Base-by-base conservation (phyloP, 1,140 invertebrate species). In the Zaprionus vittiger region DNA sequence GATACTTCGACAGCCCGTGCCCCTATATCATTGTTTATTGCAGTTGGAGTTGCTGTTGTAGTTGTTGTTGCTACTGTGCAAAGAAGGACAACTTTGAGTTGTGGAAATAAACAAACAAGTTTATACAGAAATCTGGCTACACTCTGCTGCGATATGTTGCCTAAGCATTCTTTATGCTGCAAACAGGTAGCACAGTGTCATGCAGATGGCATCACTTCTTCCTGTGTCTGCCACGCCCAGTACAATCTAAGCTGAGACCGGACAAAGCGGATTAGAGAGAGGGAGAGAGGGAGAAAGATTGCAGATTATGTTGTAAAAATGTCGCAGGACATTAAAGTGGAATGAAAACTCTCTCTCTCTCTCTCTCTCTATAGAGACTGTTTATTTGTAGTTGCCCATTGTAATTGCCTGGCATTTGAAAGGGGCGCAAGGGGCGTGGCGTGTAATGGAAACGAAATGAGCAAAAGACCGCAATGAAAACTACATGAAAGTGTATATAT, bases 51-150 rank as follows among this genome's bases (percentile, higher is more conserved):
- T 59, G 22, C 17, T 47, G 26, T 12, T 52, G 61, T 24, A 66
- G 47, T 73, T 67, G 26, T 12, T 34, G 66, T 38, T 62, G 74
- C 62, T 66, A 66, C 74, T 73, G 57, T 60, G 12, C 79, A 67
- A 65, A 37, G 26, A 26, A 59, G 44, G 28, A 22, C 71, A 64
- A 65, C n/a, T 69, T 73, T 44, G 17, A 64, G 73, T 63, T 26
- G 56, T 52, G 26, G 55, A 85, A 87, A 86, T 55, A 89, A 87
- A 87, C 78, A 87, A 79, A 90, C 84, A 87, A 84, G 74, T 87
- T 87, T 68, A 89, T 84, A 76, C 65, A 11, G 22, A 31, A 37
- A 61, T 47, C 22, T 44, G 0, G 0, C 2, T 47, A 22, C 66
- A 49, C 54, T 37, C 31, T 20, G 9, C 14, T 38, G 6, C 15